Base-by-base conservation (phyloP, 2,888 invertebrate species). In the Dryococelus australis region DNA sequence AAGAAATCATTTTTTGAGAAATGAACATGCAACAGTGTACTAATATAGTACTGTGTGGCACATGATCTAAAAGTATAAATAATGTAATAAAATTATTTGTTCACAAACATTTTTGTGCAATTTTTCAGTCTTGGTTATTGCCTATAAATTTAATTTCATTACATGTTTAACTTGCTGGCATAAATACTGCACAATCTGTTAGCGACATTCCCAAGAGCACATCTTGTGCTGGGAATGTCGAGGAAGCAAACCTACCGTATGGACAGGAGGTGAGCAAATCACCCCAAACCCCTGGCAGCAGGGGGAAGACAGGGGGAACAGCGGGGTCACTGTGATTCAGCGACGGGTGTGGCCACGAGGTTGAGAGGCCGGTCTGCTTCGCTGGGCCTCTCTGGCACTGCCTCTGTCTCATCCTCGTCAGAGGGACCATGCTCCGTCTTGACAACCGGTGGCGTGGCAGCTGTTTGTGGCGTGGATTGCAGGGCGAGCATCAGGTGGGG, bases 401-500 rank as follows among this genome's bases (percentile, higher is more conserved):
- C 89, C 27, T 91, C 94, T 86, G 93, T 93, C 28, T 91, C 92
- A n/a, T 91, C 91, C 27, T 89, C 89, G 87, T 90, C 89, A 80
- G 91, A 90, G 85, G 90, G 90, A 0, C 65, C 65, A 1, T 9
- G 20, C 87, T 91, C 91, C 86, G 92, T 91, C 89, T 91, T 91
- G 85, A 90, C 90, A 65, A 86, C 87, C 0, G 85, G 80, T 51
- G 84, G 35, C 91, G 35, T 86, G 35, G 78, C 27, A n/a, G 78
- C 51, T 27, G 79, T 84, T 16, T 47, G 47, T 10, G 87, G 91
- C 88, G 92, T 91, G 89, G 94, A 94, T 86, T 94, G 94, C 90
- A 95, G 93, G 87, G 95, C 93, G 93, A 95, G 94, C 91, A 95
- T 94, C 88, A 96, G 92, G 91, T 96, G 96, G 87, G 96, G 96